Base-by-base conservation (phyloP, 2,888 invertebrate genomes). In the Diaprepes abbreviatus region DNA sequence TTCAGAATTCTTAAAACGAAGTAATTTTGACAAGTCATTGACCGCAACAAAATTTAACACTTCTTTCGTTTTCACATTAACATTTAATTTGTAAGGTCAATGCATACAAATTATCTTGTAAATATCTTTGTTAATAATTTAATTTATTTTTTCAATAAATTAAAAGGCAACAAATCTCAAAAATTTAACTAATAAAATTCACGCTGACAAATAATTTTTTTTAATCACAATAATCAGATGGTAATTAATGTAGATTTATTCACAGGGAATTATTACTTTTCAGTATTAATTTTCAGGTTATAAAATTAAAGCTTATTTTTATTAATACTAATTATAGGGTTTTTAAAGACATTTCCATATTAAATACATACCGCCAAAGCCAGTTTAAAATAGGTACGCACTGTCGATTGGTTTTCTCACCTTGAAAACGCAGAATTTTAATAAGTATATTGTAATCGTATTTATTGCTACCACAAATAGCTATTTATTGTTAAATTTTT, bases 171-270 rank as follows among this genome's bases (percentile, higher is more conserved):
- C 19, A 43, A 16, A 43, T 10, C 16, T 43, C 2, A 19, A 43
- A 58, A 40, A 40, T 10, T 16, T 57, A 21, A 43, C 43, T 43
- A 58, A 58, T 58, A 58, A 54, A 55, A 21, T 40, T 40, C 28
- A 14, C 16, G 9, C 40, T 36, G 43, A 21, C 43, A 43, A 40
- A 40, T 28, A 28, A 21, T 31, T 40, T 21, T 5, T 14, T 57
- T 16, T 28, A 58, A 58, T 40, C 40, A 58, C 10, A 40, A 38
- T 65, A 45, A 65, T 65, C 31, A 31, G 33, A 65, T 65, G 55
- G 3, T 57, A 65, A 65, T 65, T 33, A 21, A 45, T 57, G 43
- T 7, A 55, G 35, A 63, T 63, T 35, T 63, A 63, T 63, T 63
- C 54, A 38, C 14, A 10, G 24, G 16, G 50, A 38, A 14, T 35